Conservation (phyloP, 2,888 invertebrate genomes). For the Stenurella melanura region DNA sequence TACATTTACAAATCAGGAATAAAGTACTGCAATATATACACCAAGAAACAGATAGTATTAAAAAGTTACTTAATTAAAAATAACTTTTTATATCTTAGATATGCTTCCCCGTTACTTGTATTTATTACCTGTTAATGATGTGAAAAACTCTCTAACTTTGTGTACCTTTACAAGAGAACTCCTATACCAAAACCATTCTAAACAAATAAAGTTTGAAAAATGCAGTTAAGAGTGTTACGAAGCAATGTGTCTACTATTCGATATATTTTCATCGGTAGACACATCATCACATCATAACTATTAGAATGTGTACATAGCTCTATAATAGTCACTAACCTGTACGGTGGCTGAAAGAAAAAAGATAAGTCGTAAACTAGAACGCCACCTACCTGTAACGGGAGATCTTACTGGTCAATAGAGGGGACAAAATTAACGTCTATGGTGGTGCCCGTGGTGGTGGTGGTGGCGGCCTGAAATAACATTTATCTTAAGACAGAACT, state of each 20-base stretch:
- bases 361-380: conserved; percentile 53
- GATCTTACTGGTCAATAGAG: conserved; percentile 70
- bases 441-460: conserved; percentile 66
- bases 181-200: conserved; percentile 26
- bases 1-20: background rate
- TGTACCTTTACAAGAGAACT: conserved; percentile 31
- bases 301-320: conserved; percentile 41
- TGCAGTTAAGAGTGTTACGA: conserved; percentile 40
- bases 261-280: background rate
- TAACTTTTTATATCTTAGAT: background rate
- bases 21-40: background rate
- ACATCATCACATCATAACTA: conserved; percentile 23
- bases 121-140: background rate
- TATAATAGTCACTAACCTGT: conserved; percentile 60
- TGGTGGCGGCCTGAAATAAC: conserved; percentile 60
- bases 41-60: no score
- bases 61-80: background rate
- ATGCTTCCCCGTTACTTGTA: background rate
- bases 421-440: conserved; percentile 56
- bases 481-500: background rate
- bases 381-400: conserved; percentile 70
- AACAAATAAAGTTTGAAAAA: conserved; percentile 14
- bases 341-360: conserved; percentile 57
- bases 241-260: conserved; percentile 24
- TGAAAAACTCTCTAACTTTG: background rate